Percentiles rank a stretch among this genome's conserved stretches.
phyloP scores from a whole-genome alignment of 2,797 vertebrate genomes.

The Rhinoraja longicauda region DNA sequence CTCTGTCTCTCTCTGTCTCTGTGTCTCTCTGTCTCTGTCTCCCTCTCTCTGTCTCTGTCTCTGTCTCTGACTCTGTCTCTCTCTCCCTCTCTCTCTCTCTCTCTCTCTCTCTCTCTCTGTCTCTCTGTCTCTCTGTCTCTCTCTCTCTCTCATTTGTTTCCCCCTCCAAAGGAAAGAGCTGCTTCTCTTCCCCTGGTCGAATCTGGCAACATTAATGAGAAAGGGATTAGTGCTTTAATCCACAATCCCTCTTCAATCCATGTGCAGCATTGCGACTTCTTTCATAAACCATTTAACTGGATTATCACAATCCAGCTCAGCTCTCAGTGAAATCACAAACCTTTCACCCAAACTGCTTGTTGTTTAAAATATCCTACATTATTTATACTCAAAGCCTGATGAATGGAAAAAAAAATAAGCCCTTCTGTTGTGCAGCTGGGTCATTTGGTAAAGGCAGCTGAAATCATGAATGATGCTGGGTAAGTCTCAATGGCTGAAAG shows the following conservation, averaged over 20 bases:
- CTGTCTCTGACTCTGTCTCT: too few relatives aligned
- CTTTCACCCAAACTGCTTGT: constrained; percentile 15
- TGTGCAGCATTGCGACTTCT: not conserved
- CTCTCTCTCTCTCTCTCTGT: not conserved
- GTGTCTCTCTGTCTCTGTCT: too few relatives aligned
- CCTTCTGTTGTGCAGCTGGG: not conserved
- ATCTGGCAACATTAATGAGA: not conserved
- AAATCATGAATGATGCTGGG: not conserved
- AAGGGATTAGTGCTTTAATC: constrained; percentile 7
- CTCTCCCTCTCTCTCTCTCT: too few relatives aligned
- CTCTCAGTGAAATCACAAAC: not conserved
- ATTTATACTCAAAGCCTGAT: not conserved
- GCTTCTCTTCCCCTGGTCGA: not conserved
- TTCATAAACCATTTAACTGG: constrained; percentile 23
- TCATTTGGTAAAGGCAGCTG: not conserved
- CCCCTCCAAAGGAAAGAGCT: not conserved
- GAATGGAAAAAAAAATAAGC: not conserved
- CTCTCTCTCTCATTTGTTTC: not conserved
- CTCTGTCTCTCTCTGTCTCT: too few relatives aligned
- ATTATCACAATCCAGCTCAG: constrained; percentile 10
- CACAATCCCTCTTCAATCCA: constrained; percentile 14
- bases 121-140: not conserved
- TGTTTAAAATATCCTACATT: not conserved
- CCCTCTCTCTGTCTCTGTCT: too few relatives aligned
- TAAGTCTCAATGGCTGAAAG: not conserved